Conservation (phyloP, 2,113 vertebrate species). For the Romanogobio albipinnatus region DNA sequence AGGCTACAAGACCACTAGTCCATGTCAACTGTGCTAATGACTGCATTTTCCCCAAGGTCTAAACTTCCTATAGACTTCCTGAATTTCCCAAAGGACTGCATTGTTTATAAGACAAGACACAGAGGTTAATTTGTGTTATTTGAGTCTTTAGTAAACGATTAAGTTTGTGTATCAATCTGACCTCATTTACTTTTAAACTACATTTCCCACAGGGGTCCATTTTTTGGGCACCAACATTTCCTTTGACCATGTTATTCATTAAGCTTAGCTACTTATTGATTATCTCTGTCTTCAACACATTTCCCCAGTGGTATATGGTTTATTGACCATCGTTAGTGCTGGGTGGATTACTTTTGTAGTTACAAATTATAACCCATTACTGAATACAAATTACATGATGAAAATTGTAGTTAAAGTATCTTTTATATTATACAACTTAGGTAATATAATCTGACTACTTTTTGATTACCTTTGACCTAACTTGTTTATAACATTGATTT, state of each 20-base stretch:
- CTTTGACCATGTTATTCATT: conserved; percentile 7
- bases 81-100: neutral
- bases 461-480: too few species aligned
- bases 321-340: neutral
- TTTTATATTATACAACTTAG: too few species aligned
- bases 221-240: conserved; percentile 16
- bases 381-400: too few species aligned
- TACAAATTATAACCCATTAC: too few species aligned
- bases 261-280: conserved; percentile 49
- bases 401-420: too few species aligned
- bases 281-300: neutral
- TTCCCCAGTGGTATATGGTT: conserved; percentile 12
- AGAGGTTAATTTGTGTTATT: neutral
- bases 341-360: too few species aligned
- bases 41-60: neutral
- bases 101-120: neutral
- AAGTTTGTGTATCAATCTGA: neutral
- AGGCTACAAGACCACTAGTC: neutral
- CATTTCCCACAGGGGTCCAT: conserved; percentile 23
- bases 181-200: conserved; percentile 34
- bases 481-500: too few species aligned
- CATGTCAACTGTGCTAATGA: neutral
- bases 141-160: conserved; percentile 3
- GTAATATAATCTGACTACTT: too few species aligned
- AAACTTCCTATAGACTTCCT: neutral